These are phyloP conservation scores for Latrodectus elegans DNA, from an alignment of 2,888 invertebrate genomes.

Conservation along the genomic window DNA sequence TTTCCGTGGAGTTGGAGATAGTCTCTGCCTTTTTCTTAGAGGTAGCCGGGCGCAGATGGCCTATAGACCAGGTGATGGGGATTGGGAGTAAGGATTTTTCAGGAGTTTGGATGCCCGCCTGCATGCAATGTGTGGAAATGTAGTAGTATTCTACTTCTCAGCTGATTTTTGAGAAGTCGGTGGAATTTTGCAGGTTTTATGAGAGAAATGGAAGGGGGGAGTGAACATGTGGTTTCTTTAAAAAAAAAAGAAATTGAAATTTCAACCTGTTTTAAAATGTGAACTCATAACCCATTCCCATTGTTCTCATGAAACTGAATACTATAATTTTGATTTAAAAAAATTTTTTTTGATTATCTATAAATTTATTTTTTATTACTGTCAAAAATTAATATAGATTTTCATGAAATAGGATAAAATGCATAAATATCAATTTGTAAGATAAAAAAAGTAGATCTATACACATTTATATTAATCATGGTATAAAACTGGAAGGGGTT, in stretches of 20 bases:
- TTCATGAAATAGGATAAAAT: no score
- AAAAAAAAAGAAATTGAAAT: not conserved
- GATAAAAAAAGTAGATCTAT: no score
- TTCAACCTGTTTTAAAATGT: slow-evolving; percentile 3
- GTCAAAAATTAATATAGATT: no score
- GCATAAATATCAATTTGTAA: no score
- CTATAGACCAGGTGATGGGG: slow-evolving; percentile 43
- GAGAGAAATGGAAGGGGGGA: slow-evolving; percentile 10
- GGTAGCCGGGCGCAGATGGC: slow-evolving; percentile 42
- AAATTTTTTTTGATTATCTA: no score
- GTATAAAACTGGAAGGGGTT: no score
- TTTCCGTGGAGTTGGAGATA: slow-evolving; percentile 25
- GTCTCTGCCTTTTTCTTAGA: slow-evolving; percentile 20
- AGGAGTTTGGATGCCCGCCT: not conserved
- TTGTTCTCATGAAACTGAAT: not conserved
- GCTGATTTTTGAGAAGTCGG: slow-evolving; percentile 55
- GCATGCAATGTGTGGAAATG: slow-evolving; percentile 57
- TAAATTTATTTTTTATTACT: no score
- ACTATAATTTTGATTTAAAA: not conserved
- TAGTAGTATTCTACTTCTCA: slow-evolving; percentile 57
- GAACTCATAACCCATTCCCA: not conserved
- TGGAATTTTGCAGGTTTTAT: slow-evolving; percentile 62
- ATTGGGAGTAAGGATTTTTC: slow-evolving; percentile 10
- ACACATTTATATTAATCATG: no score
- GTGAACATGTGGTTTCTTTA: slow-evolving; percentile 6